Conservation (phyloP, 1,140 invertebrate genomes). For the Oppia nitens region DNA sequence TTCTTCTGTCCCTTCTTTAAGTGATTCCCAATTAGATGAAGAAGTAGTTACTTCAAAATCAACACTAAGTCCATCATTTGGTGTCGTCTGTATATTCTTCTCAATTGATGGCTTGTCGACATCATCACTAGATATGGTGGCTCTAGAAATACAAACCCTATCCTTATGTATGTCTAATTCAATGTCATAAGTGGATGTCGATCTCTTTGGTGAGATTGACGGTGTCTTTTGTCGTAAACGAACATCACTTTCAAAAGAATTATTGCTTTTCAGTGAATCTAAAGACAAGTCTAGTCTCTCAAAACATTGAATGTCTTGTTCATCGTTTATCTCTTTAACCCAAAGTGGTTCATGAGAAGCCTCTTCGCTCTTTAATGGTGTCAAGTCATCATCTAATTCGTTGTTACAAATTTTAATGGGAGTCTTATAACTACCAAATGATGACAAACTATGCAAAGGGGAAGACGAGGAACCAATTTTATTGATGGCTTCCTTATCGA, state of each 20-base stretch:
- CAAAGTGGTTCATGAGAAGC: background rate
- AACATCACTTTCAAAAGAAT: background rate
- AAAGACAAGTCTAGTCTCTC: background rate
- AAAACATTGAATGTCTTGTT: background rate
- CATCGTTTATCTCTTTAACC: background rate
- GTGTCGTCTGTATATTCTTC: background rate
- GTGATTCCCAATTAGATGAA: background rate
- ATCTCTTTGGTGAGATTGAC: background rate
- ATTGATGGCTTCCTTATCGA: background rate
- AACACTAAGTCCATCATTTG: background rate
- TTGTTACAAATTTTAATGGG: background rate
- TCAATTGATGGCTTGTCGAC: background rate
- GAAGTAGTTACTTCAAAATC: background rate
- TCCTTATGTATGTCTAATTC: background rate
- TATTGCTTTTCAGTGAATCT: background rate
- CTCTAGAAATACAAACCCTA: background rate
- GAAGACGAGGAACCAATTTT: background rate
- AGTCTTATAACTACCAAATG: background rate
- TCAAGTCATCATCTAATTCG: background rate
- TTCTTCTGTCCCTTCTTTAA: background rate
- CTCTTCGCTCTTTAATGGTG: background rate
- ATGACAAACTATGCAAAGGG: background rate
- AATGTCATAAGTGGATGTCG: background rate
- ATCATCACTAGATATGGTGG: background rate
- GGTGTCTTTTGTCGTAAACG: background rate